Evolutionary conservation across 1,140 invertebrate species (phyloP).

Genomic region (Drosophila ohnishii): DNA sequence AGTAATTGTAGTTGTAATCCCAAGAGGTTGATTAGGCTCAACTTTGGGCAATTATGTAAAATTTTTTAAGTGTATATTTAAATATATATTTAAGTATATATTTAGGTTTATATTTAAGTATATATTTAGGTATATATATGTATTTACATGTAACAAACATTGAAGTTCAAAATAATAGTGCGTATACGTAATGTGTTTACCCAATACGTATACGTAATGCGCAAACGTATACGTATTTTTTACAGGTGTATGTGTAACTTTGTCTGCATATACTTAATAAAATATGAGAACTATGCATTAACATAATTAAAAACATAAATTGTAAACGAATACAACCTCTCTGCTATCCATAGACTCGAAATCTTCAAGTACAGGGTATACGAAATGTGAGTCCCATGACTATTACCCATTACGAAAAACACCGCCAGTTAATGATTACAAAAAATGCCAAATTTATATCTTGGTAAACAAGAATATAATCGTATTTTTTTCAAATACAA

Average conservation of each 20-base stretch:
- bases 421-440: background rate
- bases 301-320: background rate
- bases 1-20: no score
- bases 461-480: background rate
- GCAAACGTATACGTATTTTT: background rate
- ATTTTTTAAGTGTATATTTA: no score
- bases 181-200: slow-evolving; percentile 1
- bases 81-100: background rate
- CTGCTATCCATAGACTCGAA: background rate
- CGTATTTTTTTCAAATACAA: background rate
- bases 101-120: background rate
- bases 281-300: background rate
- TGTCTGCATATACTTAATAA: background rate
- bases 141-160: no score
- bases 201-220: slow-evolving; percentile 4
- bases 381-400: background rate
- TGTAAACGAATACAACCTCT: background rate
- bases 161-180: background rate
- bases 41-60: no score
- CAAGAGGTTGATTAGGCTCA: no score
- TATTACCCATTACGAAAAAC: background rate
- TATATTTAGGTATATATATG: no score
- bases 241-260: background rate
- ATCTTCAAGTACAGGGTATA: background rate
- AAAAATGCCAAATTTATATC: background rate